A percentile compares a stretch with the other conserved stretches of the same genome.
Evolutionary conservation across 2,888 invertebrate species (phyloP).

Genomic region (Parasteatoda lunata): DNA sequence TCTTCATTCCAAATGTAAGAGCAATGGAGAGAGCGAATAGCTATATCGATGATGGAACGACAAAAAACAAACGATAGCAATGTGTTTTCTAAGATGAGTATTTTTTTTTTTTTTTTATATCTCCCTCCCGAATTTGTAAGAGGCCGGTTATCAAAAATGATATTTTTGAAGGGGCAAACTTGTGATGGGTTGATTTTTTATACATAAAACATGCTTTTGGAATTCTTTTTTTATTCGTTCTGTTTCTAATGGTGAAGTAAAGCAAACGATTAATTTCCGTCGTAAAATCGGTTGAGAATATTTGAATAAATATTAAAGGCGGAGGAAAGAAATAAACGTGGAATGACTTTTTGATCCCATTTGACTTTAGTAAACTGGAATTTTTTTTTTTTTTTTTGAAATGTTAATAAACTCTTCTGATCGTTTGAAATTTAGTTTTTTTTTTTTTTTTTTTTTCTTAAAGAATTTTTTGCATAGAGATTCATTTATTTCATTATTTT

Average conservation of each 20-base stretch:
- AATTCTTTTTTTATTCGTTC: neutral
- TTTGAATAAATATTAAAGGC: neutral
- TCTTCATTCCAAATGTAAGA: slow-evolving; percentile 49
- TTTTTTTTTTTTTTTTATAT: slow-evolving; percentile 7
- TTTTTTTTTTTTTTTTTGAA: too few species aligned
- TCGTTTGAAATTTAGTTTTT: too few species aligned
- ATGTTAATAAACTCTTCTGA: too few species aligned
- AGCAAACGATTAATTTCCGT: slow-evolving; percentile 36
- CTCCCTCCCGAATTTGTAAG: slow-evolving; percentile 6
- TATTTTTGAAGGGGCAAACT: slow-evolving; percentile 16
- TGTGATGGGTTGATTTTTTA: slow-evolving; percentile 24
- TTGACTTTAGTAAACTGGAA: too few species aligned
- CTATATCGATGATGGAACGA: slow-evolving; percentile 56
- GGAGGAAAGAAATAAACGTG: too few species aligned
- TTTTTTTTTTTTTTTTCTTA: too few species aligned
- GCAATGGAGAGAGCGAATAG: slow-evolving; percentile 17
- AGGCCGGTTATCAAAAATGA: slow-evolving; percentile 57
- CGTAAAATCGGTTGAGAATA: slow-evolving; percentile 15
- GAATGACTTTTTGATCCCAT: too few species aligned
- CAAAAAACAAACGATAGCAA: slow-evolving; percentile 45
- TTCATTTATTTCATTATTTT: too few species aligned
- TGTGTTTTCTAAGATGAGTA: slow-evolving; percentile 23
- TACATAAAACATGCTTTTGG: slow-evolving; percentile 29
- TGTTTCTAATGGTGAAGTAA: slow-evolving; percentile 4
- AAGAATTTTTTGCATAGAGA: too few species aligned